phyloP scores from a whole-genome alignment of 2,888 invertebrate species.

The Ectobius pallidus region DNA sequence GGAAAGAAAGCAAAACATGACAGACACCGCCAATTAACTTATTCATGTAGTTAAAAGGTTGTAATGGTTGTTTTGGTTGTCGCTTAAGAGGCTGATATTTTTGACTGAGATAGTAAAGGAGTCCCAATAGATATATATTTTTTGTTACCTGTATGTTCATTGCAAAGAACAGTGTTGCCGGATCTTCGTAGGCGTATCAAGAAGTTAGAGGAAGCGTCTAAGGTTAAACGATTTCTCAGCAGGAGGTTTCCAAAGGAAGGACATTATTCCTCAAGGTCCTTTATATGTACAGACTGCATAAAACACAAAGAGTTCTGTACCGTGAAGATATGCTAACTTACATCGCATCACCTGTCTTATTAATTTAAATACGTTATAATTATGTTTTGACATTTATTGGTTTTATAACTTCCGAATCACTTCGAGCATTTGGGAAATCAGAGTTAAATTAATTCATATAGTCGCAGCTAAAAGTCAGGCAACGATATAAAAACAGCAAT shows the following conservation, averaged over 20 bases:
- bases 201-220: slow-evolving; percentile 37
- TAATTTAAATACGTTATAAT: too few relatives aligned
- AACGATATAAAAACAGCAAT: too few relatives aligned
- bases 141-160: slow-evolving; percentile 21
- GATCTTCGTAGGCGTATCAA: slow-evolving; percentile 34
- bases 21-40: too few relatives aligned
- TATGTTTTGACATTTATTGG: too few relatives aligned
- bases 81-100: slow-evolving; percentile 14
- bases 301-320: slow-evolving; percentile 12
- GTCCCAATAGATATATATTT: slow-evolving; percentile 8
- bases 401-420: too few relatives aligned
- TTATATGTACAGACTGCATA: slow-evolving; percentile 9
- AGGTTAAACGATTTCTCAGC: slow-evolving; percentile 38
- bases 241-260: slow-evolving; percentile 33
- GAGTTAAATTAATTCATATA: too few relatives aligned
- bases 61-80: too few relatives aligned
- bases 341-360: too few relatives aligned
- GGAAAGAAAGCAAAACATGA: too few relatives aligned
- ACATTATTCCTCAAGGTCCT: slow-evolving; percentile 26
- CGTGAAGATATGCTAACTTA: not conserved
- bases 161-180: slow-evolving; percentile 34
- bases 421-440: too few relatives aligned
- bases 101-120: slow-evolving; percentile 7
- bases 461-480: too few relatives aligned
- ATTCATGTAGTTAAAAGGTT: too few relatives aligned